Conservation (phyloP, 1,140 invertebrate species). For the Heliconius hewitsoni region DNA sequence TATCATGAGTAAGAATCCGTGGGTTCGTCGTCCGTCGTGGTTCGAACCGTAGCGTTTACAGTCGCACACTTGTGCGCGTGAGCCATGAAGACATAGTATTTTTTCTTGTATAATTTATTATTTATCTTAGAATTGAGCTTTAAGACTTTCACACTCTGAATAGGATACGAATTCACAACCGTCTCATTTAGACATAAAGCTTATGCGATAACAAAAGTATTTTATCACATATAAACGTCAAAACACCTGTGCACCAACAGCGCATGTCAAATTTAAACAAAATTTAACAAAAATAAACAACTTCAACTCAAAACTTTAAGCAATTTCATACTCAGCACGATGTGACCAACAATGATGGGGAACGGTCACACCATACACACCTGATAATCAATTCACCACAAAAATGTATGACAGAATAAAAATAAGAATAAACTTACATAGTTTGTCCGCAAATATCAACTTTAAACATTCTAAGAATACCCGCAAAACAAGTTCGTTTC, state of each 20-base stretch:
- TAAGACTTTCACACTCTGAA: background rate
- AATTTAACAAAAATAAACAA: slow-evolving; percentile 18
- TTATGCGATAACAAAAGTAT: background rate
- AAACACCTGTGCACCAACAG: slow-evolving; percentile 17
- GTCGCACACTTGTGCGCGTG: too few relatives aligned
- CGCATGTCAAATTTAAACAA: slow-evolving; percentile 30
- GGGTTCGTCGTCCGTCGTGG: too few relatives aligned
- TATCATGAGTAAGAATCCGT: too few relatives aligned
- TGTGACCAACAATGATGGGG: slow-evolving; percentile 20
- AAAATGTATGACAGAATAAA: slow-evolving; percentile 26
- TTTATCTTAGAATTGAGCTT: too few relatives aligned
- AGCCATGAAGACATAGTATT: too few relatives aligned
- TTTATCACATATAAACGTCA: slow-evolving; percentile 4
- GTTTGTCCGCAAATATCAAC: background rate
- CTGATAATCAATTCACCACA: slow-evolving; percentile 48
- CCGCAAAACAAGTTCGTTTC: slow-evolving; percentile 50
- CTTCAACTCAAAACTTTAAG: slow-evolving; percentile 6
- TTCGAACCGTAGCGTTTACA: too few relatives aligned
- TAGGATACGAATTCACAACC: background rate
- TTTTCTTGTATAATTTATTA: too few relatives aligned
- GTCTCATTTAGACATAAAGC: background rate
- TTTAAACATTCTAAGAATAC: slow-evolving; percentile 46
- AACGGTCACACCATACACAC: slow-evolving; percentile 35
- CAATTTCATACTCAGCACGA: slow-evolving; percentile 20
- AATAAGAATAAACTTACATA: slow-evolving; percentile 24